Conservation (phyloP, 2,797 vertebrate species). For the Thamnophis elegans region DNA sequence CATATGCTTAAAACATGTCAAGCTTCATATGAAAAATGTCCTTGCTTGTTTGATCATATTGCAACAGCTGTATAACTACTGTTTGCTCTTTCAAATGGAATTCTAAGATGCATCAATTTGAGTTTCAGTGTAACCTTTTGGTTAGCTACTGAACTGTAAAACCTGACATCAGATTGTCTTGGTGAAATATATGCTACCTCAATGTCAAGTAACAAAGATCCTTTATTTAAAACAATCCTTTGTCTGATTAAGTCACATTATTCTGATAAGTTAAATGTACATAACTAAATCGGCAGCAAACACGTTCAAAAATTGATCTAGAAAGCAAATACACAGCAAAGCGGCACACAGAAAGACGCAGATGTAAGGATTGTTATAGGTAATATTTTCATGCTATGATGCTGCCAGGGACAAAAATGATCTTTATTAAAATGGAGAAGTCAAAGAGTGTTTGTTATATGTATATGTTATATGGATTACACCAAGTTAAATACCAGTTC, state of each 20-base stretch:
- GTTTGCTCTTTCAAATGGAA: not conserved
- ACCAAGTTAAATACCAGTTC: not conserved
- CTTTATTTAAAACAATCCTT: constrained; percentile 1
- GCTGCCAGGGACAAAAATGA: not conserved
- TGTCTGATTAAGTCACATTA: not conserved
- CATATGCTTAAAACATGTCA: not conserved
- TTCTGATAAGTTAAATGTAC: constrained; percentile 4
- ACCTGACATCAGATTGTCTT: not conserved
- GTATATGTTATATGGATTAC: not conserved
- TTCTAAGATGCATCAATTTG: not conserved
- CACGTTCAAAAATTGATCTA: constrained; percentile 7
- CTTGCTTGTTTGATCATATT: not conserved
- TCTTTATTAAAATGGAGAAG: constrained; percentile 5
- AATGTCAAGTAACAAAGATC: not conserved
- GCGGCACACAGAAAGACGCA: not conserved
- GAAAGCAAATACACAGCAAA: constrained; percentile 16
- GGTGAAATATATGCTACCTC: not conserved
- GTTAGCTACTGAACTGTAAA: not conserved
- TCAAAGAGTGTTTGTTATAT: not conserved
- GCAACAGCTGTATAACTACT: not conserved
- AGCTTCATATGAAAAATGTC: not conserved
- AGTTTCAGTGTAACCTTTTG: not conserved
- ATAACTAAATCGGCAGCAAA: constrained; percentile 17
- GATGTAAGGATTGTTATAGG: not conserved
- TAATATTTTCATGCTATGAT: constrained; percentile 7